Conservation (phyloP, 2,888 invertebrate genomes). For the Troides aeacus region DNA sequence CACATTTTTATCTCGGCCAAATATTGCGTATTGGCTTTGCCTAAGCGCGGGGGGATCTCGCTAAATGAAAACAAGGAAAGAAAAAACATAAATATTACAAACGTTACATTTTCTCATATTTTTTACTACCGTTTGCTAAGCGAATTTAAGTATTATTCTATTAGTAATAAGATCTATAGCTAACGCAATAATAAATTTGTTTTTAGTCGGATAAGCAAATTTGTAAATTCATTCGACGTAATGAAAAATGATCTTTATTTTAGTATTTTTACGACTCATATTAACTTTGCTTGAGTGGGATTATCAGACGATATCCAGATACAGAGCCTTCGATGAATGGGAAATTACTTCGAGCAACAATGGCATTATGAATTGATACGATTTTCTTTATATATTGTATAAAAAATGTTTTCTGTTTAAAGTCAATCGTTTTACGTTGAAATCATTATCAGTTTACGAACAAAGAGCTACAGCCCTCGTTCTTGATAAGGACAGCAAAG, state of each 20-base stretch:
- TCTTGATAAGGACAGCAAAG: no score
- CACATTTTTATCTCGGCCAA: slow-evolving; percentile 61
- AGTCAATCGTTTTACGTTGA: no score
- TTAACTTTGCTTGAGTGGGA: slow-evolving; percentile 31
- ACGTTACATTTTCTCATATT: slow-evolving; percentile 1
- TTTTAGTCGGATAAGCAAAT: slow-evolving; percentile 37
- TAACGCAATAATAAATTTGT: slow-evolving; percentile 23
- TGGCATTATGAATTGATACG: slow-evolving; percentile 59
- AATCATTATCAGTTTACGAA: no score
- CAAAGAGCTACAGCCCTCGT: no score
- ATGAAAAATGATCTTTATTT: slow-evolving; percentile 35
- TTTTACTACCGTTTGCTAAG: slow-evolving; percentile 19
- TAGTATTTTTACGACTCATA: slow-evolving; percentile 31
- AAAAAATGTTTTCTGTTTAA: no score
- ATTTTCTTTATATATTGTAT: slow-evolving; percentile 43
- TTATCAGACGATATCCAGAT: slow-evolving; percentile 45
- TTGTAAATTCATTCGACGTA: slow-evolving; percentile 32
- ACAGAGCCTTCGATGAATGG: slow-evolving; percentile 61
- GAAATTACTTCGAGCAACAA: slow-evolving; percentile 63
- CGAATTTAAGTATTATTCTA: not conserved
- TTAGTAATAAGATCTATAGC: not conserved
- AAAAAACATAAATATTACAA: slow-evolving; percentile 18
- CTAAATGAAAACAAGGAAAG: slow-evolving; percentile 42
- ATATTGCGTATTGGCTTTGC: slow-evolving; percentile 60
- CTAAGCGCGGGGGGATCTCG: slow-evolving; percentile 44